Percentiles rank a stretch among this genome's conserved stretches.
Evolutionary conservation across 2,113 vertebrate species (phyloP).

Genomic region (Campylomormyrus tamandua): DNA sequence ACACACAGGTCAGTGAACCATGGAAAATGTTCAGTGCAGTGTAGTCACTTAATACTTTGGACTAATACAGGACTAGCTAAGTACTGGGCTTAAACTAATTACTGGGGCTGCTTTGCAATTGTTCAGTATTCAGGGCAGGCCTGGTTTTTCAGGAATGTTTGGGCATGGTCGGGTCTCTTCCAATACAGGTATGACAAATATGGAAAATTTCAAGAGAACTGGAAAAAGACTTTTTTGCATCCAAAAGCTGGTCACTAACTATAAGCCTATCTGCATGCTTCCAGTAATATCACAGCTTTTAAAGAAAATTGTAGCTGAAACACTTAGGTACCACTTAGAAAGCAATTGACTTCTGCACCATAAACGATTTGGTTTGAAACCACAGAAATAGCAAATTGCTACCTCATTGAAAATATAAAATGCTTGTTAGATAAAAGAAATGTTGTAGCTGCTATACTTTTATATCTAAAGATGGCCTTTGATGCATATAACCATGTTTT

Average conservation of each 20-base stretch:
- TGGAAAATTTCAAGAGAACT: not conserved
- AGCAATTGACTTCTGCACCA: slow-evolving; percentile 2
- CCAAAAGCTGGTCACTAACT: not conserved
- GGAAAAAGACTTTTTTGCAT: not conserved
- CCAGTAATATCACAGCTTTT: slow-evolving; percentile 7
- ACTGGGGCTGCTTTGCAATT: not conserved
- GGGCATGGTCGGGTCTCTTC: not conserved
- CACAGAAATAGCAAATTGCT: slow-evolving; percentile 1
- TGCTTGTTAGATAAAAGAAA: not conserved
- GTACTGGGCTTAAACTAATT: not conserved
- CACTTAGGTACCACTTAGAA: slow-evolving; percentile 6
- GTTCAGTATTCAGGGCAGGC: not conserved
- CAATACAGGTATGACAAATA: not conserved
- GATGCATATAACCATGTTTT: not conserved
- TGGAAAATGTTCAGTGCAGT: not conserved
- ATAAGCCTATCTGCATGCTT: not conserved
- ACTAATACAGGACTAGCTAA: not conserved
- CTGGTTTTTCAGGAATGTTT: not conserved
- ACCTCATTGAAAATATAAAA: not conserved
- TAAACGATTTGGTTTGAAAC: not conserved
- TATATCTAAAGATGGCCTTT: not conserved
- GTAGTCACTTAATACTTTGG: not conserved
- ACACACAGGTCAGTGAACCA: not conserved
- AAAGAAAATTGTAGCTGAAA: slow-evolving; percentile 2
- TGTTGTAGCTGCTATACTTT: not conserved